phyloP scores from a whole-genome alignment of 23 tunicate species.

The Aplidium turbinatum region DNA sequence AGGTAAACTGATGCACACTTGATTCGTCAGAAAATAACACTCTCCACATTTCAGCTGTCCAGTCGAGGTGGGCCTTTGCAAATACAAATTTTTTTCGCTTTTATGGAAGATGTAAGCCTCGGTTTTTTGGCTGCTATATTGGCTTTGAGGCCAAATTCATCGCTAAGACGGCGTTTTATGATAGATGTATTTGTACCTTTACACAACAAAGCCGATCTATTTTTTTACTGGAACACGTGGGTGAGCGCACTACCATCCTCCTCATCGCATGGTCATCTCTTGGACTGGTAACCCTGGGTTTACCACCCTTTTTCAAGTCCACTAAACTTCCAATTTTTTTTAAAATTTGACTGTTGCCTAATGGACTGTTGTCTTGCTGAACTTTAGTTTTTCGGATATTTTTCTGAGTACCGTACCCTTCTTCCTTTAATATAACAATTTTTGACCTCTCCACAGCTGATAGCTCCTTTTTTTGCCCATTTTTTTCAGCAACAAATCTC shows the following conservation, averaged over 20 bases:
- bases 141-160: conserved; percentile 15
- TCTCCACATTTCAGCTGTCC: conserved; percentile 12
- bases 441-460: too few relatives aligned
- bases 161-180: conserved; percentile 10
- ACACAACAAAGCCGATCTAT: conserved; percentile 6
- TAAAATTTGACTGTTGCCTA: too few relatives aligned
- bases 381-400: too few relatives aligned
- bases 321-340: too few relatives aligned
- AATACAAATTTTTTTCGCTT: conserved; percentile 26
- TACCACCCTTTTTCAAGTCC: too few relatives aligned
- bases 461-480: too few relatives aligned
- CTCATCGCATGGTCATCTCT: too few relatives aligned
- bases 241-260: conserved; percentile 20
- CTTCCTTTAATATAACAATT: too few relatives aligned
- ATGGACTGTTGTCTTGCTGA: too few relatives aligned
- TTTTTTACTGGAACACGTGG: conserved; percentile 26
- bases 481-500: too few relatives aligned
- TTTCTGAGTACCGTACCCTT: too few relatives aligned
- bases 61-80: conserved; percentile 25
- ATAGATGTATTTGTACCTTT: conserved; percentile 24
- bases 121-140: conserved; percentile 31
- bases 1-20: conserved; percentile 11
- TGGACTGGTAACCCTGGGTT: too few relatives aligned
- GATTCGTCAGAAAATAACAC: conserved; percentile 29
- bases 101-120: conserved; percentile 17